These are phyloP conservation scores for Argyrosomus japonicus DNA, from an alignment of 2,113 vertebrate species.

Conservation along the genomic window DNA sequence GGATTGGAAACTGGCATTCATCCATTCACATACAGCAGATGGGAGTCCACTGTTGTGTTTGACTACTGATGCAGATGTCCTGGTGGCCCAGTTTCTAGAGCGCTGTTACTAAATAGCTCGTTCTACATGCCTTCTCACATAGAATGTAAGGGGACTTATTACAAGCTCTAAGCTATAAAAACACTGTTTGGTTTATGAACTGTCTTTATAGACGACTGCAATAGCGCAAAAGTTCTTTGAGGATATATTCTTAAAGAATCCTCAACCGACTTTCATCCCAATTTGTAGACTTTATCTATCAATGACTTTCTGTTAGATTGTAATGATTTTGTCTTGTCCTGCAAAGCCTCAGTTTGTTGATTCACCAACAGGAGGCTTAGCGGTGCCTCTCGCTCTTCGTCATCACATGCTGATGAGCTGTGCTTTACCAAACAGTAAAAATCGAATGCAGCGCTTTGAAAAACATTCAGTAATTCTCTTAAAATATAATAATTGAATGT, in stretches of 20 bases:
- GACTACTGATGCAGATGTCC: slow-evolving; percentile 44
- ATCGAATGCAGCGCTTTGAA: background rate
- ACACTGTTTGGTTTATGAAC: slow-evolving; percentile 9
- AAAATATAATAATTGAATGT: slow-evolving; percentile 37
- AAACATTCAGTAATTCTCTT: slow-evolving; percentile 21
- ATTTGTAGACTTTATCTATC: background rate
- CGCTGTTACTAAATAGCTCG: slow-evolving; percentile 1
- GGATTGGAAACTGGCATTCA: slow-evolving; percentile 30
- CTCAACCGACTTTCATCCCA: background rate
- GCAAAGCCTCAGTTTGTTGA: background rate
- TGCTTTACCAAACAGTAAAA: slow-evolving; percentile 8
- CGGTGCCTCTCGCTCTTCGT: background rate
- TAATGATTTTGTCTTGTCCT: background rate
- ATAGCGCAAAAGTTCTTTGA: background rate
- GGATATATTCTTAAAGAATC: too few species aligned
- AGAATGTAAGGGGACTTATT: slow-evolving; percentile 20
- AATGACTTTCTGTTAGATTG: background rate
- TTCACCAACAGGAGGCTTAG: background rate
- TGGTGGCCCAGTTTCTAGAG: slow-evolving; percentile 35
- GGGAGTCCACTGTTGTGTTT: slow-evolving; percentile 46
- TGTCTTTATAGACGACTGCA: background rate
- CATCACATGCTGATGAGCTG: background rate
- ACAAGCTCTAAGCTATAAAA: slow-evolving; percentile 1
- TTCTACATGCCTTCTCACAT: slow-evolving; percentile 26
- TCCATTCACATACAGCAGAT: slow-evolving; percentile 19